Conservation (phyloP, 2,113 vertebrate genomes). For the Dendrocopos noguchii region DNA sequence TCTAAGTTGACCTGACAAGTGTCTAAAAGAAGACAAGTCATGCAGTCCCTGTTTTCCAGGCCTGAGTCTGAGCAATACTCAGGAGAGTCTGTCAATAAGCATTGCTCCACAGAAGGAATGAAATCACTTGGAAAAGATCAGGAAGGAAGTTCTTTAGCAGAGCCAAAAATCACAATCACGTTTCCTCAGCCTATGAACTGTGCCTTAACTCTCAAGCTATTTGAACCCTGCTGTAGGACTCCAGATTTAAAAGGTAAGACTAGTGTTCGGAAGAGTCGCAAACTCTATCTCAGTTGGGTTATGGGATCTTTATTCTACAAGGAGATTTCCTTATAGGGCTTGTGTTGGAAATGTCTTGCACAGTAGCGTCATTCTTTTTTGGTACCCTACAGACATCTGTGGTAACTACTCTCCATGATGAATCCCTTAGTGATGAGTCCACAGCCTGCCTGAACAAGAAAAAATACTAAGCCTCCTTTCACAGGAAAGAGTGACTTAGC, state of each 20-base stretch:
- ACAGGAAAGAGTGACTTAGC: neutral
- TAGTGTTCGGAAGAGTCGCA: neutral
- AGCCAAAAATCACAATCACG: neutral
- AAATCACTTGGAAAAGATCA: neutral
- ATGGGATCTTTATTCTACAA: neutral
- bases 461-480: neutral
- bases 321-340: neutral
- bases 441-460: neutral
- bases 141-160: neutral
- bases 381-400: neutral
- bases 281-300: neutral
- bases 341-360: neutral
- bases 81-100: neutral
- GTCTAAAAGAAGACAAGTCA: conserved; percentile 15
- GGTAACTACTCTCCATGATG: neutral
- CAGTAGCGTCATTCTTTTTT: neutral
- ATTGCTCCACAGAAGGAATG: neutral
- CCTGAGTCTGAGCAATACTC: neutral
- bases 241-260: neutral
- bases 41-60: neutral
- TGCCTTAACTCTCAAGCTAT: neutral
- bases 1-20: conserved; percentile 13
- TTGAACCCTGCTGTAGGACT: neutral
- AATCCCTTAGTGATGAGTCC: neutral
- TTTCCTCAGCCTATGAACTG: neutral